Percentiles rank a stretch among this genome's conserved stretches.
Evolutionary conservation across 2,113 vertebrate genomes (phyloP).

Genomic region (Pelodiscus sinensis): DNA sequence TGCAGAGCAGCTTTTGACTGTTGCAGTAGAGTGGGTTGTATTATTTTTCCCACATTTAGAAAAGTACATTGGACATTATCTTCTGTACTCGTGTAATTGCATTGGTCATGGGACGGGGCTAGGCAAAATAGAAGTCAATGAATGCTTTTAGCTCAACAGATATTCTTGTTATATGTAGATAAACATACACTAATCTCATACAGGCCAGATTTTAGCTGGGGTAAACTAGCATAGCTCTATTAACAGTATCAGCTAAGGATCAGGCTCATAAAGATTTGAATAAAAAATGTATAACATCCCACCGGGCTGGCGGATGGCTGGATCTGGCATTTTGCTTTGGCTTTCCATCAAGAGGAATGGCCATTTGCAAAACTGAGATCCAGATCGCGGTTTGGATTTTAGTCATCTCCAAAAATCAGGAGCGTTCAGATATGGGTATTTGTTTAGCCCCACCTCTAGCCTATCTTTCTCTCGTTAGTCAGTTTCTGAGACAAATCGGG

Average conservation of each 20-base stretch:
- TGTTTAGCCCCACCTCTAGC: neutral
- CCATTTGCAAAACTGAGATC: neutral
- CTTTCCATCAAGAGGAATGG: neutral
- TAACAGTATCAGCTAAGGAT: neutral
- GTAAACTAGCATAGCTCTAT: neutral
- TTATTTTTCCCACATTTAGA: fast-evolving
- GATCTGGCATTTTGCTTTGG: neutral
- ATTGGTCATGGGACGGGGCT: neutral
- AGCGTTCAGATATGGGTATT: neutral
- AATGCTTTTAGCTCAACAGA: neutral
- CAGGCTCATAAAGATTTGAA: fast-evolving
- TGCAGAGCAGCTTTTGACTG: neutral
- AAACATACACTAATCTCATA: neutral
- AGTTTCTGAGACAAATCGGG: slow-evolving; percentile 9
- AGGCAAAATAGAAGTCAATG: neutral
- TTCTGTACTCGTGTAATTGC: neutral
- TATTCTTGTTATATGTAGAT: fast-evolving
- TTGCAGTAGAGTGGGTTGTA: neutral
- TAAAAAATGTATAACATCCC: neutral
- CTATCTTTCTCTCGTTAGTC: neutral
- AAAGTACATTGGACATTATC: neutral
- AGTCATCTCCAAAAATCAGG: neutral
- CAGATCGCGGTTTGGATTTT: neutral
- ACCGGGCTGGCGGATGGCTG: neutral
- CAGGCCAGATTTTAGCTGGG: neutral